Evolutionary conservation across 2,797 vertebrate species (phyloP).

Genomic region (Clamator glandarius): DNA sequence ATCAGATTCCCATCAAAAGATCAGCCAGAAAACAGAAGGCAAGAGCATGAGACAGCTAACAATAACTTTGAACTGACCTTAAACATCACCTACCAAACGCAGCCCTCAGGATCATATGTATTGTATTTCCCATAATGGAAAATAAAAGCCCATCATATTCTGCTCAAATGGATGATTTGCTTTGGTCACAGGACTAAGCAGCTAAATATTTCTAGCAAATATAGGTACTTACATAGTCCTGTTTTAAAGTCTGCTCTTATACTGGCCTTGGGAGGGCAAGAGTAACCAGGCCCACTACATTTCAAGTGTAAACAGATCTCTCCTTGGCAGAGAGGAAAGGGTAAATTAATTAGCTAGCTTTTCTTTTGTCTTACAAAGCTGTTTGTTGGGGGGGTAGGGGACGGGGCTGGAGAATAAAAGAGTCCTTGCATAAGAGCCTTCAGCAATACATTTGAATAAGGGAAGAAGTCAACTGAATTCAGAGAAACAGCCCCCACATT

Average conservation of each 20-base stretch:
- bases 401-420: neutral
- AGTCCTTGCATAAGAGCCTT: conserved; percentile 11
- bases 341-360: neutral
- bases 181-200: conserved; percentile 26
- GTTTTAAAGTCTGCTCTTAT: conserved; percentile 22
- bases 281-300: conserved; percentile 10
- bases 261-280: conserved; percentile 24
- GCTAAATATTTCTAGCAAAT: conserved; percentile 62
- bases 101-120: conserved; percentile 13
- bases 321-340: neutral
- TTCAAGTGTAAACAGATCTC: conserved; percentile 3
- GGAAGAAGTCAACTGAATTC: neutral
- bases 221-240: conserved; percentile 24
- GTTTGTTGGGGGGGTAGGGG: neutral
- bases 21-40: neutral
- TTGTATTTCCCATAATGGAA: conserved; percentile 68
- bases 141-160: conserved; percentile 61
- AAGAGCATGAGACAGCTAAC: conserved; percentile 10
- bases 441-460: neutral
- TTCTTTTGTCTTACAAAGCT: conserved; percentile 31
- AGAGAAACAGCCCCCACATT: neutral
- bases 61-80: conserved; percentile 64
- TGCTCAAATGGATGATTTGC: conserved; percentile 53
- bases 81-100: conserved; percentile 17
- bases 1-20: conserved; percentile 21